Evolutionary conservation across 2,797 vertebrate species (phyloP).

Genomic region (Falco cherrug): DNA sequence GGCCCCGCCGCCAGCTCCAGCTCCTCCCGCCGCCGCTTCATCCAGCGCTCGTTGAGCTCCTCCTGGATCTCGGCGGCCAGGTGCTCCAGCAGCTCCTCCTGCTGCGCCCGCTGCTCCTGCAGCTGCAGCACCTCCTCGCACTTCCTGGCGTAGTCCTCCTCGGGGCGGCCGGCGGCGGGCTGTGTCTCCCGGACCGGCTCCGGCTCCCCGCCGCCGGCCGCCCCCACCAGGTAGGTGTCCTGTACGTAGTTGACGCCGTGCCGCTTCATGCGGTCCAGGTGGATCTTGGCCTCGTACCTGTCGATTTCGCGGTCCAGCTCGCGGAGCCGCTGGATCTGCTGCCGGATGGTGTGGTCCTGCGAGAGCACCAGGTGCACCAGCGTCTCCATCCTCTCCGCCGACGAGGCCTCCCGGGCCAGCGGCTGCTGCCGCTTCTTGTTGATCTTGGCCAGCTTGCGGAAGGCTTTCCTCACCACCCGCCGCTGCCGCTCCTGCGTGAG

Average conservation of each 20-base stretch:
- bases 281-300: constrained; percentile 88
- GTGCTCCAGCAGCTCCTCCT: constrained; percentile 88
- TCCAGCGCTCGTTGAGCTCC: constrained; percentile 94
- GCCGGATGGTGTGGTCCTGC: constrained; percentile 96
- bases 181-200: constrained; percentile 58
- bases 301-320: constrained; percentile 95
- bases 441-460: constrained; percentile 94
- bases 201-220: not conserved
- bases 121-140: constrained; percentile 88
- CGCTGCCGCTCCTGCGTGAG: constrained; percentile 91
- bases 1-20: constrained; percentile 62
- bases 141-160: constrained; percentile 83
- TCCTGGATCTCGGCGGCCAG: constrained; percentile 91
- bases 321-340: constrained; percentile 91
- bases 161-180: constrained; percentile 63
- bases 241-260: constrained; percentile 97
- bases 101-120: constrained; percentile 88
- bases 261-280: constrained; percentile 88
- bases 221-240: constrained; percentile 91
- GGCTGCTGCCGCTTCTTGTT: constrained; percentile 83
- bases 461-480: constrained; percentile 92
- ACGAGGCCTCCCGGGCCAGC: constrained; percentile 57
- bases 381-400: constrained; percentile 92
- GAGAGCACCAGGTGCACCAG: constrained; percentile 95
- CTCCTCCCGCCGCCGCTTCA: constrained; percentile 86